Conservation (phyloP, 2,797 vertebrate genomes). For the Vespertilio murinus region DNA sequence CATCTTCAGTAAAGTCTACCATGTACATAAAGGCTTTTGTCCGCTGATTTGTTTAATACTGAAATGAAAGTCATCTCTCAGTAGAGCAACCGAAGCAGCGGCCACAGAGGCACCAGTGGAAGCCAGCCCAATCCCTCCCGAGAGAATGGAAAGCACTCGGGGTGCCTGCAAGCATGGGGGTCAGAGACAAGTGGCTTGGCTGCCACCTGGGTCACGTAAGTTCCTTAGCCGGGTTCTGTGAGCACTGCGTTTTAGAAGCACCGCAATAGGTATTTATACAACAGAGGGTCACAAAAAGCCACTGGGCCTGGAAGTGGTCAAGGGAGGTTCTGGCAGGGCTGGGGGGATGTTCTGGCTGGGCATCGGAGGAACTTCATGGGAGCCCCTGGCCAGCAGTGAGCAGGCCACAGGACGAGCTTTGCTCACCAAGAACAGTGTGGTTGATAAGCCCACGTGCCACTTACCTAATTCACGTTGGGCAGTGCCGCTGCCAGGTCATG, state of each 20-base stretch:
- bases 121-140: not conserved
- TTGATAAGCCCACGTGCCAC: not conserved
- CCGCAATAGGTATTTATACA: not conserved
- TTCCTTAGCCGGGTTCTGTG: not conserved
- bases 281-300: not conserved
- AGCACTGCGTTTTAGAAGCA: no score
- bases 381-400: not conserved
- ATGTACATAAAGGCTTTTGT: not conserved
- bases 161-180: accelerated
- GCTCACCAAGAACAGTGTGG: accelerated
- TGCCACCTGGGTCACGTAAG: accelerated
- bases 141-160: not conserved
- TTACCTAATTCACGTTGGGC: not conserved
- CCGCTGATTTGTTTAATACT: not conserved
- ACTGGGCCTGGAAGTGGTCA: not conserved
- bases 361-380: not conserved
- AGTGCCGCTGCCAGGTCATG: accelerated
- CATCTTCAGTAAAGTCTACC: constrained; percentile 65
- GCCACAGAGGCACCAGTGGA: accelerated
- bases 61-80: not conserved
- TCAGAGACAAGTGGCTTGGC: not conserved
- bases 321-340: not conserved
- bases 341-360: not conserved
- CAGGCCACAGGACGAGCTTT: not conserved
- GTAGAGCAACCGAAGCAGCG: not conserved